Percentiles rank a stretch among this genome's conserved stretches.
Conservation (phyloP, 2,888 invertebrate species). For the Ennomos erosarius region DNA sequence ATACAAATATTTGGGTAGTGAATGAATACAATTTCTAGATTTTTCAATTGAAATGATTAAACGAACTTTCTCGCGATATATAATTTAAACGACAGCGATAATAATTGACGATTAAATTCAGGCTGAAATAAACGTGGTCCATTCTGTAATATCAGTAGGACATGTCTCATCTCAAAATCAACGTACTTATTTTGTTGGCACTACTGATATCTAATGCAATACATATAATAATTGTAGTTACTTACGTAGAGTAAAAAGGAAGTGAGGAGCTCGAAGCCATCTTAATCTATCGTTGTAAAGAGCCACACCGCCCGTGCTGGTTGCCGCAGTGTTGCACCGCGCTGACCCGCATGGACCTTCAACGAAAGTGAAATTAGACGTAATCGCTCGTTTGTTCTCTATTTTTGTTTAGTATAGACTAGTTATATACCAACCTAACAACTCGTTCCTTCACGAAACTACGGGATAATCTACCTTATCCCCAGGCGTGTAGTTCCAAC, state of each 20-base stretch:
- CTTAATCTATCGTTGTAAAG: slow-evolving; percentile 2
- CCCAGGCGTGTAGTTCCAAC: neutral
- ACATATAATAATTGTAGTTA: slow-evolving; percentile 15
- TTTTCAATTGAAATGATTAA: too few species aligned
- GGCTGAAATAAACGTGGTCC: too few species aligned
- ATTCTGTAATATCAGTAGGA: too few species aligned
- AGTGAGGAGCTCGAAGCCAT: slow-evolving; percentile 20
- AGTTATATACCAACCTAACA: slow-evolving; percentile 35
- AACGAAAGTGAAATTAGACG: slow-evolving; percentile 76
- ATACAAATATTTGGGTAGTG: too few species aligned
- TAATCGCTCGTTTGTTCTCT: slow-evolving; percentile 61
- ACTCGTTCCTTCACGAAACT: slow-evolving; percentile 28
- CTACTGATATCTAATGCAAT: slow-evolving; percentile 9
- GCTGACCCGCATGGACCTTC: slow-evolving; percentile 63
- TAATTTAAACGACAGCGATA: too few species aligned
- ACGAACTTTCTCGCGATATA: too few species aligned
- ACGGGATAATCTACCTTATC: slow-evolving; percentile 17
- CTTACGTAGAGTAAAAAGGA: slow-evolving; percentile 19
- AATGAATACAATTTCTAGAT: too few species aligned
- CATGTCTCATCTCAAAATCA: too few species aligned
- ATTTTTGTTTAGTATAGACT: slow-evolving; percentile 52
- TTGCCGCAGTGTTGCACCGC: slow-evolving; percentile 57
- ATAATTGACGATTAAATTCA: too few species aligned
- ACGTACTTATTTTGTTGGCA: neutral
- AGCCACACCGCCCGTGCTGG: slow-evolving; percentile 19